A percentile compares a stretch with the other conserved stretches of the same genome.
Evolutionary conservation across 2,113 vertebrate species (phyloP).

Genomic region (Herpetotheres cachinnans): DNA sequence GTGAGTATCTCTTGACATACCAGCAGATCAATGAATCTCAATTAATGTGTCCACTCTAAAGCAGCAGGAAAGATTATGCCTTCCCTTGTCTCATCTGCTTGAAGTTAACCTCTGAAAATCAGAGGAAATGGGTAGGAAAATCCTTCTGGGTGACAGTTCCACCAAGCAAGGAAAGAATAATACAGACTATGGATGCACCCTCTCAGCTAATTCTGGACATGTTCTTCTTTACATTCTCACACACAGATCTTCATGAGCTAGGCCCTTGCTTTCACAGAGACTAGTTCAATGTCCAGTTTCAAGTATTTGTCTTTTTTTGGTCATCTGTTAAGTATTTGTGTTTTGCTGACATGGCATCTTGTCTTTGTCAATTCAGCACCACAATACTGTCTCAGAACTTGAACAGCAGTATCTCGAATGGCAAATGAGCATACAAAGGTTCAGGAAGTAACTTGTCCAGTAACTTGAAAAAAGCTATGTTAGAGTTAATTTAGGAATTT

Average conservation of each 20-base stretch:
- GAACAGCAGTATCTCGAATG: background rate
- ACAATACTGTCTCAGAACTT: background rate
- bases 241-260: background rate
- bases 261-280: background rate
- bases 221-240: background rate
- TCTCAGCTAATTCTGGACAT: background rate
- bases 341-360: background rate
- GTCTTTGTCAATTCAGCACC: background rate
- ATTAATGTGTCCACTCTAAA: background rate
- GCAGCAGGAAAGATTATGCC: background rate
- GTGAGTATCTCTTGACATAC: background rate
- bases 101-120: background rate
- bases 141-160: background rate
- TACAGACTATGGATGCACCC: background rate
- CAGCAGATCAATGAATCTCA: background rate
- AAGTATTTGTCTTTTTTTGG: background rate
- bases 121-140: background rate
- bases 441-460: background rate
- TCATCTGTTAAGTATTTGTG: background rate
- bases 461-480: background rate
- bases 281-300: background rate
- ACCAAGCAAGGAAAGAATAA: background rate
- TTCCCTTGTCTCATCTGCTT: background rate
- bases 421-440: background rate
- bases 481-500: background rate